A percentile compares a stretch with the other conserved stretches of the same genome.
Conservation (phyloP, 2,888 invertebrate species). For the Isotomurus palustris region DNA sequence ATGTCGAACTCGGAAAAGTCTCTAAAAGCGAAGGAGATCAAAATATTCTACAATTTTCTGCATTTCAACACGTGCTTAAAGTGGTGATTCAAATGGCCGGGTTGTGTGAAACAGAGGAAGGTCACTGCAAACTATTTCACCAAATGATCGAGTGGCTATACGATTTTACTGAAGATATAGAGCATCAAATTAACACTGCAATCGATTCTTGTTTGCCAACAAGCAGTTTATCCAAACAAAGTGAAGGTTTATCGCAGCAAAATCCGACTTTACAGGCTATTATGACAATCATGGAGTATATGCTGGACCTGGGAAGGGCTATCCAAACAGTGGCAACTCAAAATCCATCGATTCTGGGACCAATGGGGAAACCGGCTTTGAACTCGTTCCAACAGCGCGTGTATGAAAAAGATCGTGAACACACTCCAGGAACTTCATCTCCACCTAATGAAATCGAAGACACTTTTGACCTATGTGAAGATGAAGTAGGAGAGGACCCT, state of each 20-base stretch:
- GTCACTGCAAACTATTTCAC: constrained; percentile 38
- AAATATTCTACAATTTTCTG: constrained; percentile 12
- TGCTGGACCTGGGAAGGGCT: constrained; percentile 42
- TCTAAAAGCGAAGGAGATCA: not conserved
- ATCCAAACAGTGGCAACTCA: constrained; percentile 30
- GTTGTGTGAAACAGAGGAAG: constrained; percentile 37
- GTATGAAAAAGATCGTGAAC: constrained; percentile 32
- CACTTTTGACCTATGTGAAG: constrained; percentile 56
- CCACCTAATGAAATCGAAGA: constrained; percentile 45
- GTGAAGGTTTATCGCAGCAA: constrained; percentile 9
- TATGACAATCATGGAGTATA: constrained; percentile 42
- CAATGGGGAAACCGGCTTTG: constrained; percentile 1
- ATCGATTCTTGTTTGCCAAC: constrained; percentile 8
- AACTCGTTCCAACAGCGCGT: constrained; percentile 21
- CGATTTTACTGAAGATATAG: constrained; percentile 38
- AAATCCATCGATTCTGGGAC: constrained; percentile 13
- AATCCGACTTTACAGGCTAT: constrained; percentile 28
- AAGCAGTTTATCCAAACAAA: not conserved
- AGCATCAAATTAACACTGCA: constrained; percentile 25
- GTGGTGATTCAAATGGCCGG: constrained; percentile 42
- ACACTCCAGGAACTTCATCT: constrained; percentile 39
- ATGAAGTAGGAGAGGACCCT: constrained; percentile 81
- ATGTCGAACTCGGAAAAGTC: constrained; percentile 15
- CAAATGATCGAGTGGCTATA: constrained; percentile 44
- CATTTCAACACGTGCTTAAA: constrained; percentile 38